Evolutionary conservation across 1,140 invertebrate genomes (phyloP).

Genomic region (Macrotrachela quadricornifera): DNA sequence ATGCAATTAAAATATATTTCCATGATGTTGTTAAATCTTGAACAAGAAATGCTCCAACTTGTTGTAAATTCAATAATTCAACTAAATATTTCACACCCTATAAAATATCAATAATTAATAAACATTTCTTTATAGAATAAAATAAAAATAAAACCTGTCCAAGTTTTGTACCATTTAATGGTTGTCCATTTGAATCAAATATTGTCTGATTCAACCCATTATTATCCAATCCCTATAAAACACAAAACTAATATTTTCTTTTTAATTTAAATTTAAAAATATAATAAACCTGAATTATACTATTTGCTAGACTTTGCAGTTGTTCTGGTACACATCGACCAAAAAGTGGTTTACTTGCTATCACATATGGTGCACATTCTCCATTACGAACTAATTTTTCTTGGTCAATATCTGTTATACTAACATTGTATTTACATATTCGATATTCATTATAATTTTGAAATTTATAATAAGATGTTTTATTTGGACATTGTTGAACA

Average conservation of each 20-base stretch:
- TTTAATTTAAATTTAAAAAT: too few relatives aligned
- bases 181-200: too few relatives aligned
- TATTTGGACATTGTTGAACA: constrained; percentile 2
- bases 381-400: neutral
- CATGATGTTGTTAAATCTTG: constrained; percentile 26
- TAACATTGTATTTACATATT: too few relatives aligned
- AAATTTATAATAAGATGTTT: neutral
- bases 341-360: neutral
- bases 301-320: neutral
- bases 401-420: too few relatives aligned
- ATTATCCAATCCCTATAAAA: too few relatives aligned
- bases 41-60: constrained; percentile 35
- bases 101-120: too few relatives aligned
- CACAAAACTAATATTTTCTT: too few relatives aligned
- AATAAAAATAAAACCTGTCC: too few relatives aligned
- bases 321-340: neutral
- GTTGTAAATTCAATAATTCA: constrained; percentile 1
- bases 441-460: too few relatives aligned
- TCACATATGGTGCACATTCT: neutral
- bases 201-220: too few relatives aligned
- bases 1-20: constrained; percentile 33
- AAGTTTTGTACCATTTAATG: too few relatives aligned
- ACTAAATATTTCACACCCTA: neutral
- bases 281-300: neutral
- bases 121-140: too few relatives aligned